Conservation (phyloP, 2,888 invertebrate species). For the Erebia ligea region DNA sequence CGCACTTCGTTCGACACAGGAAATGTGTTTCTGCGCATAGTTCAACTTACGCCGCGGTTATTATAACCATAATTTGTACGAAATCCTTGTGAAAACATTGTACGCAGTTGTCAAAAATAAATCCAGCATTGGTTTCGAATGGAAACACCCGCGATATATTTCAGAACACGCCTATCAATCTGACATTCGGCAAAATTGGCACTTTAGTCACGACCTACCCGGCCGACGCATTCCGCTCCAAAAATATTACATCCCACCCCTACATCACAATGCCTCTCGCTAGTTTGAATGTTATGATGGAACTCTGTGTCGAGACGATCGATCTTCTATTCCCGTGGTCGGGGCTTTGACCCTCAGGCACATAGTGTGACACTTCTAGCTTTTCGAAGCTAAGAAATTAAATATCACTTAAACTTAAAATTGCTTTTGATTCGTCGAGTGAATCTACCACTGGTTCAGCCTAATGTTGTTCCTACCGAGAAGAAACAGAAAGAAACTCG, state of each 20-base stretch:
- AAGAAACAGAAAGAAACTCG: too few species aligned
- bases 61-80: neutral
- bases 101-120: slow-evolving; percentile 1
- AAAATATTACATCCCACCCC: slow-evolving; percentile 34
- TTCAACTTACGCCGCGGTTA: too few species aligned
- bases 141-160: neutral
- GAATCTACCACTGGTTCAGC: too few species aligned
- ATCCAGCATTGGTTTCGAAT: neutral
- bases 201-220: slow-evolving; percentile 25
- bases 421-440: too few species aligned
- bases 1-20: too few species aligned
- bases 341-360: too few species aligned
- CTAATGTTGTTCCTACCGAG: too few species aligned
- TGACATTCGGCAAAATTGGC: slow-evolving; percentile 34
- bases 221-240: slow-evolving; percentile 21
- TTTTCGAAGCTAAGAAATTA: too few species aligned
- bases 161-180: slow-evolving; percentile 35
- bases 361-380: too few species aligned
- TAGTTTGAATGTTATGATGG: slow-evolving; percentile 23
- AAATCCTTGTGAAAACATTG: neutral
- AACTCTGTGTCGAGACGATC: neutral
- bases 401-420: too few species aligned
- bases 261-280: slow-evolving; percentile 12
- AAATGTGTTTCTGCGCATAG: too few species aligned
- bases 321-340: too few species aligned